Evolutionary conservation across 2,797 vertebrate species (phyloP).

Genomic region (Cichlasoma orientale): DNA sequence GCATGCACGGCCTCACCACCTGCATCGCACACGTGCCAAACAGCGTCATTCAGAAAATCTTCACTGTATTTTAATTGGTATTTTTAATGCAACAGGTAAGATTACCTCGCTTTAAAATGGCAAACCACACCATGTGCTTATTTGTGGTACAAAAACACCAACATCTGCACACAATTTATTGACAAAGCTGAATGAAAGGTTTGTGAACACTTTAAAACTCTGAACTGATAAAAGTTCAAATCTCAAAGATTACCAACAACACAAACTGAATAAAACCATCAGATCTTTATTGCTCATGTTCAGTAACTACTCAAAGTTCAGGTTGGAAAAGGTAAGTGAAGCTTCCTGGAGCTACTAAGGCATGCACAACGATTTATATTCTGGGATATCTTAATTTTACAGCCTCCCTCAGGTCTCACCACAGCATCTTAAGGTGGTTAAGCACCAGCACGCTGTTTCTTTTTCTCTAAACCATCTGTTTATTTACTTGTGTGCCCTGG

Average conservation of each 20-base stretch:
- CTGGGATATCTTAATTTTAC: neutral
- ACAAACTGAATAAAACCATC: neutral
- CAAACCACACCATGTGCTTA: neutral
- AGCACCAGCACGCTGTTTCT: neutral
- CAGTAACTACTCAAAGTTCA: neutral
- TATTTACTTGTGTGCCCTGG: neutral
- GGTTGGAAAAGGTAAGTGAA: neutral
- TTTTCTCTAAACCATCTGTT: neutral
- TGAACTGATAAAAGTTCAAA: neutral
- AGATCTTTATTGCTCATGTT: neutral
- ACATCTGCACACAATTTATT: neutral
- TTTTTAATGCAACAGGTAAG: neutral
- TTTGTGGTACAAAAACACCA: neutral
- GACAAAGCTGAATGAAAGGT: neutral
- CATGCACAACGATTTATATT: neutral
- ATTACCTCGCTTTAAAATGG: neutral
- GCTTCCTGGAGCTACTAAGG: neutral
- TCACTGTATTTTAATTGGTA: neutral
- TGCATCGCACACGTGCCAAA: neutral
- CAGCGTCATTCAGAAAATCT: neutral
- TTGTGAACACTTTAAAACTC: neutral
- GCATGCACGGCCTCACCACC: slow-evolving; percentile 7
- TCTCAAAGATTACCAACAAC: neutral
- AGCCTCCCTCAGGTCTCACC: neutral
- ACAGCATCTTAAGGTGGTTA: neutral